Conservation (phyloP, 2,797 vertebrate genomes). For the Percopsis omiscomaycus region DNA sequence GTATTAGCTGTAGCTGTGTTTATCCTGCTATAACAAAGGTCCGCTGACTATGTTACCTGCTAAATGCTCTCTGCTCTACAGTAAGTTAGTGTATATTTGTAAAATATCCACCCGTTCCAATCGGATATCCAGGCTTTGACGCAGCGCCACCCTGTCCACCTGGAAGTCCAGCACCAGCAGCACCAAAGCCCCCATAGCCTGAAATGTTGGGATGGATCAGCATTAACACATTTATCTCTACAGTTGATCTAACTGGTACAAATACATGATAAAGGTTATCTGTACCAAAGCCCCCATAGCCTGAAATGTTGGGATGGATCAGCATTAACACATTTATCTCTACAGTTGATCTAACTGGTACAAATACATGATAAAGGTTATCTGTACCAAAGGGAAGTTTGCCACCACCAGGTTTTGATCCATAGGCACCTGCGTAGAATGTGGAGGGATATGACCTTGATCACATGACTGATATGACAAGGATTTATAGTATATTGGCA, state of each 20-base stretch:
- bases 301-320: slow-evolving; percentile 51
- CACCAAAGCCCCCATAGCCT: slow-evolving; percentile 79
- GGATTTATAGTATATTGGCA: too few relatives aligned
- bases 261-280: slow-evolving; percentile 4
- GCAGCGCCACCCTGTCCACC: slow-evolving; percentile 66
- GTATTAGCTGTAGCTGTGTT: too few relatives aligned
- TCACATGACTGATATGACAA: background rate
- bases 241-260: background rate
- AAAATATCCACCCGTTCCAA: slow-evolving; percentile 84
- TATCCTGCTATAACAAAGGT: background rate
- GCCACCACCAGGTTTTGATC: slow-evolving; percentile 80
- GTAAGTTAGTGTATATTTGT: background rate
- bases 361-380: background rate
- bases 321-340: background rate
- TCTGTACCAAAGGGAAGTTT: slow-evolving; percentile 81
- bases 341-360: background rate
- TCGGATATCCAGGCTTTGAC: slow-evolving; percentile 86
- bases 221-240: slow-evolving; percentile 4
- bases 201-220: slow-evolving; percentile 26
- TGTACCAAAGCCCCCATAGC: slow-evolving; percentile 79
- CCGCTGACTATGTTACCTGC: background rate
- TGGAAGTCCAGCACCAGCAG: slow-evolving; percentile 73
- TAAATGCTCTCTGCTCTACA: background rate
- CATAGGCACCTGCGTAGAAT: slow-evolving; percentile 80
- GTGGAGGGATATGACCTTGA: slow-evolving; percentile 13